phyloP scores from a whole-genome alignment of 2,888 invertebrate genomes.

The Cybosia mesomella region DNA sequence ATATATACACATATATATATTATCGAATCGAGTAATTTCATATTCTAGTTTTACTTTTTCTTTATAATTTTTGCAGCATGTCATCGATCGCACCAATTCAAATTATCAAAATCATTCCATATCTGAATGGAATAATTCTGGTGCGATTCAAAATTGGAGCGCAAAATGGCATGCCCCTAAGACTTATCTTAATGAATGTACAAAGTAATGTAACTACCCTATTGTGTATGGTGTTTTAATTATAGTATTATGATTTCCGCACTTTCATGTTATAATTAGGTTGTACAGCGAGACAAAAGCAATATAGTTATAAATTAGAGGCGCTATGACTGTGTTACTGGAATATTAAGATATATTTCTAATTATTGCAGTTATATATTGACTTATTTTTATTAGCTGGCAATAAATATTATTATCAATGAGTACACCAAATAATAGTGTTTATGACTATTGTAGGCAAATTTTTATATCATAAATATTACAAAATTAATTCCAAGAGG shows the following conservation, averaged over 20 bases:
- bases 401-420: conserved; percentile 49
- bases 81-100: not conserved
- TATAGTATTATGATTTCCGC: conserved; percentile 16
- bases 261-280: conserved; percentile 37
- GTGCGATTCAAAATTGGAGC: not conserved
- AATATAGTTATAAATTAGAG: conserved; percentile 42
- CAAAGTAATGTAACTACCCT: conserved; percentile 3
- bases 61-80: not conserved
- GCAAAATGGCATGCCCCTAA: not conserved
- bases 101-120: not conserved
- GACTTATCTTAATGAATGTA: not conserved
- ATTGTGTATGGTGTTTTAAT: conserved; percentile 5
- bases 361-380: conserved; percentile 41
- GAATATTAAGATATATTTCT: conserved; percentile 44
- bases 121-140: too few relatives aligned
- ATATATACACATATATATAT: too few relatives aligned
- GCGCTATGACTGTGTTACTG: conserved; percentile 40
- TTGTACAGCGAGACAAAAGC: conserved; percentile 45
- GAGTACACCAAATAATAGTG: conserved; percentile 51
- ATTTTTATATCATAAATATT: conserved; percentile 51
- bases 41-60: not conserved
- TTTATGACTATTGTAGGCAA: conserved; percentile 38
- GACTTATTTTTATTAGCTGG: conserved; percentile 41
- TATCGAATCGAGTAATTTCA: not conserved
- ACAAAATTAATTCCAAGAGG: conserved; percentile 31